Evolutionary conservation across 30 jellyfish, hydroid and myxozoan genomes (phyloP).

Genomic region (Sanderia malayensis): DNA sequence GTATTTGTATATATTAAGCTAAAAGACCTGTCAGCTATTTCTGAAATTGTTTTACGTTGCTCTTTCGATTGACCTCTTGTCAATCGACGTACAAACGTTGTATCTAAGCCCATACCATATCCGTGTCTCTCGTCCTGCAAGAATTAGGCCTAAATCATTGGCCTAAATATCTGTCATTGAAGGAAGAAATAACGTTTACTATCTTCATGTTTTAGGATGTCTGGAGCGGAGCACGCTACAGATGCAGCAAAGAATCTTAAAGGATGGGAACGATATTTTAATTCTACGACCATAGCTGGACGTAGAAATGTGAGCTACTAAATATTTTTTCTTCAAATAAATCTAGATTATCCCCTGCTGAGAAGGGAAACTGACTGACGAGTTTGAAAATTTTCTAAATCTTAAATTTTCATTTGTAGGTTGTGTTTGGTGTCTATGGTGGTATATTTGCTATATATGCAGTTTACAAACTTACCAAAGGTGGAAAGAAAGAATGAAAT

Average conservation of each 20-base stretch:
- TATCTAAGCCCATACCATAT: too few species aligned
- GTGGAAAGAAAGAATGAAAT: conserved; percentile 18
- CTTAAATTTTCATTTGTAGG: conserved; percentile 43
- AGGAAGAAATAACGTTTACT: too few species aligned
- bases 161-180: too few species aligned
- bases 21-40: too few species aligned
- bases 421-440: conserved; percentile 66
- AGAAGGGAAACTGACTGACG: neutral
- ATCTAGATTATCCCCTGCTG: neutral
- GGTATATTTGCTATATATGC: conserved; percentile 51
- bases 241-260: conserved; percentile 67
- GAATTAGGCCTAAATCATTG: too few species aligned
- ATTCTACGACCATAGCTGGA: conserved; percentile 80
- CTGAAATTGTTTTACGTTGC: too few species aligned
- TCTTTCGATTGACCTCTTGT: too few species aligned
- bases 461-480: conserved; percentile 37
- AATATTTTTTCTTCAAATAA: neutral
- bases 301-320: conserved; percentile 81
- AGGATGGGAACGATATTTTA: conserved; percentile 89
- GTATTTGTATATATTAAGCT: too few species aligned
- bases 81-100: too few species aligned
- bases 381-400: too few species aligned
- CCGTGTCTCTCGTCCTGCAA: too few species aligned
- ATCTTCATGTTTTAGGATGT: conserved; percentile 24
- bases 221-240: conserved; percentile 65